phyloP scores from a whole-genome alignment of 1,140 invertebrate species.

The Drosophila lacertosa region DNA sequence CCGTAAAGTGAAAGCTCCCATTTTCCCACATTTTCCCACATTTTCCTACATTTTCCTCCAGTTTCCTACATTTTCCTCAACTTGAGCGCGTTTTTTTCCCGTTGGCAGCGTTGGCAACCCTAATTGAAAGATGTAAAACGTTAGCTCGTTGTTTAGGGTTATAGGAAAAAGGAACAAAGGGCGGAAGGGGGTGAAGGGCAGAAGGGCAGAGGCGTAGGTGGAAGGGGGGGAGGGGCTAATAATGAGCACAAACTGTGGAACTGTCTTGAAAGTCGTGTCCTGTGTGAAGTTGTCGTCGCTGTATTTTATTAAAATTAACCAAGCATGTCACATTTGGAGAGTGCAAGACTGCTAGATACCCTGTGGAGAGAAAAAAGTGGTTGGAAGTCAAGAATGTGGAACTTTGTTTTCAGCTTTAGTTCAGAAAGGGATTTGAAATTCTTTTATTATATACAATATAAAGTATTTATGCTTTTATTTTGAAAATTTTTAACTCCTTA shows the following conservation, averaged over 20 bases:
- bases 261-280: constrained; percentile 41
- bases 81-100: neutral
- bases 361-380: neutral
- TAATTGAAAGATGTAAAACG: constrained; percentile 68
- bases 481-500: no score
- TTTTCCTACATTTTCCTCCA: neutral
- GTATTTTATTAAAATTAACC: constrained; percentile 41
- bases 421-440: no score
- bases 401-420: no score
- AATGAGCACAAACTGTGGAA: constrained; percentile 53
- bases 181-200: constrained; percentile 6
- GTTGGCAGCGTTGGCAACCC: constrained; percentile 31
- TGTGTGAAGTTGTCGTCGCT: constrained; percentile 35
- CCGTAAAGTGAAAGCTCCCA: neutral
- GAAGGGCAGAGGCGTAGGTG: neutral
- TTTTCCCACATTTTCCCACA: neutral
- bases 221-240: constrained; percentile 22
- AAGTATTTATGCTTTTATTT: no score
- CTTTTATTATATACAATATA: no score
- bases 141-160: constrained; percentile 49
- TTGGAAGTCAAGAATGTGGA: no score
- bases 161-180: neutral
- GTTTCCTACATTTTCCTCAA: neutral
- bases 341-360: neutral
- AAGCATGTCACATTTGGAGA: neutral